Evolutionary conservation across 2,888 invertebrate genomes (phyloP).

Genomic region (Linhomoeus sp.): DNA sequence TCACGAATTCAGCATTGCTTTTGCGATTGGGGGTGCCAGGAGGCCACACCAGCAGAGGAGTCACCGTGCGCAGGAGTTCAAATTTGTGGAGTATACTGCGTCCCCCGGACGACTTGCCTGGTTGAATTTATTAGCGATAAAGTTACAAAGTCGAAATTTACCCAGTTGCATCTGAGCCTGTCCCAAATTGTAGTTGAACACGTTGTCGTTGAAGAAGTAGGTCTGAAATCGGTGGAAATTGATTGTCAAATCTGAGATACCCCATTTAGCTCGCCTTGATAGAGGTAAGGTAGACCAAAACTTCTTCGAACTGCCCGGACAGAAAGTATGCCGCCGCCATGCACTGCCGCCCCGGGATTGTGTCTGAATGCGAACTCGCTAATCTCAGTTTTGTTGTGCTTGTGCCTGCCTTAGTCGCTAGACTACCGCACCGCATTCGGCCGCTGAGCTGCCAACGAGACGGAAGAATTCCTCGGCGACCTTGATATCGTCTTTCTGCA

Average conservation of each 20-base stretch:
- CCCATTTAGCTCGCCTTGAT: constrained; percentile 44
- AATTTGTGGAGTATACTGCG: too few species aligned
- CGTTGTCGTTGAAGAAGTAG: constrained; percentile 71
- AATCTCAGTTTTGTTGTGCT: too few species aligned
- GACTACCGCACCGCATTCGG: constrained; percentile 49
- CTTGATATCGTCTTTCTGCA: constrained; percentile 74
- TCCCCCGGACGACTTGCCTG: too few species aligned
- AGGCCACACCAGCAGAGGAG: too few species aligned
- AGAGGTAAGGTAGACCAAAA: constrained; percentile 80
- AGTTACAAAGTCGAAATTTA: too few species aligned
- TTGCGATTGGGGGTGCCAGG: too few species aligned
- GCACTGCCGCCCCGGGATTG: constrained; percentile 74
- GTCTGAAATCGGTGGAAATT: constrained; percentile 35
- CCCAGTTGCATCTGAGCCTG: constrained; percentile 34
- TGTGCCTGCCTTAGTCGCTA: too few species aligned
- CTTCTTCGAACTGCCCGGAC: constrained; percentile 82
- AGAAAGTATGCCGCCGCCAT: constrained; percentile 95
- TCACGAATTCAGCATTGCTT: too few species aligned
- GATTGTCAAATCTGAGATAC: neutral
- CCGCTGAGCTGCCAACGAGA: constrained; percentile 79
- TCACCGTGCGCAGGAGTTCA: too few species aligned
- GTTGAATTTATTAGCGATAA: too few species aligned
- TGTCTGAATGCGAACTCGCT: too few species aligned
- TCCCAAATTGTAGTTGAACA: constrained; percentile 67
- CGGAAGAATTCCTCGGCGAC: constrained; percentile 89